Percentiles rank a stretch among this genome's conserved stretches.
Evolutionary conservation across 2,888 invertebrate species (phyloP).

Genomic region (Mycogona germanica): DNA sequence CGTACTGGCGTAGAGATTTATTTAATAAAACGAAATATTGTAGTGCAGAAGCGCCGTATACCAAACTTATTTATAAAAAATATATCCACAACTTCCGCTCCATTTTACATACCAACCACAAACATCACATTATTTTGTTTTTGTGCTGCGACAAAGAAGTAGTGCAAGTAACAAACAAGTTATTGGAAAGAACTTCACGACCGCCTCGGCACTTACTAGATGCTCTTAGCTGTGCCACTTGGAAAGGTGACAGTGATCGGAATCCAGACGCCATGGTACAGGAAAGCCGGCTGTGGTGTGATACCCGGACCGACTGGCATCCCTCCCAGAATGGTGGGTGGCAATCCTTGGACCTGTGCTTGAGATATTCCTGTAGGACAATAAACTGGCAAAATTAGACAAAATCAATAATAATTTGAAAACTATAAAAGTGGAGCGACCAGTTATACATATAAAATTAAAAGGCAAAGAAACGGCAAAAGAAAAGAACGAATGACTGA

Average conservation of each 20-base stretch:
- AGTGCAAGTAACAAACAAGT: conserved; percentile 16
- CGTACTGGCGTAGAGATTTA: no score
- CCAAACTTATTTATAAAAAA: no score
- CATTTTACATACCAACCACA: no score
- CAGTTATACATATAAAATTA: background rate
- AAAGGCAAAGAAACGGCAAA: background rate
- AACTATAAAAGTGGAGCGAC: background rate
- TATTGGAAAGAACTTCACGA: conserved; percentile 9
- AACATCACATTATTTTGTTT: no score
- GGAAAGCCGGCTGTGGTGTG: conserved; percentile 80
- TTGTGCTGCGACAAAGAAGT: background rate
- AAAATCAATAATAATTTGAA: background rate
- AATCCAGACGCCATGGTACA: conserved; percentile 83
- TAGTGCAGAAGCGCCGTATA: no score
- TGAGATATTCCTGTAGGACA: conserved; percentile 4
- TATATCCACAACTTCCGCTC: no score
- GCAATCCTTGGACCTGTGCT: conserved; percentile 41
- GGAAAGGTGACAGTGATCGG: conserved; percentile 76
- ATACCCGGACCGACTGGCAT: conserved; percentile 60
- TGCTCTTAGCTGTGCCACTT: conserved; percentile 71
- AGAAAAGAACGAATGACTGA: background rate
- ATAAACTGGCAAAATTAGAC: background rate
- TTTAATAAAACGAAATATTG: no score
- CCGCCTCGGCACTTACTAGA: conserved; percentile 58
- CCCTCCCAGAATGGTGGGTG: conserved; percentile 50